Evolutionary conservation across 53 echinoderm and acorn worm species (phyloP).

Genomic region (Patiria pectinifera): DNA sequence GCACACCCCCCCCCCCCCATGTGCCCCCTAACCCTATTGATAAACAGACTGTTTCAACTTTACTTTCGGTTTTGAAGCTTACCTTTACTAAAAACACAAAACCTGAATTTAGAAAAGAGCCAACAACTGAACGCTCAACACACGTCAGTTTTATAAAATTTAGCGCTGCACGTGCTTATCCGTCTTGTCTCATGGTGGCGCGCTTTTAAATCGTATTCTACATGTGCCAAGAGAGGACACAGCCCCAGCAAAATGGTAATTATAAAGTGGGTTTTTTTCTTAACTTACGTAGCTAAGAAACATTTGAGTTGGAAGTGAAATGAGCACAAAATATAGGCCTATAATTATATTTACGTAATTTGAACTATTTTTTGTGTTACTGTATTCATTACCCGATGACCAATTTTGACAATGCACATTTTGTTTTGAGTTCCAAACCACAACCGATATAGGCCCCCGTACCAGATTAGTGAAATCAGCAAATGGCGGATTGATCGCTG

Average conservation of each 20-base stretch:
- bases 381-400: too few relatives aligned
- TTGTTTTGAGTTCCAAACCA: not conserved
- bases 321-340: too few relatives aligned
- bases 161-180: not conserved
- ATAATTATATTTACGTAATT: too few relatives aligned
- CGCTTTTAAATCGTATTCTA: not conserved
- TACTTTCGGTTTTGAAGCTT: too few relatives aligned
- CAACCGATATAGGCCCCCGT: not conserved
- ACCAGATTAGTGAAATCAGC: not conserved
- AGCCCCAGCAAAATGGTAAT: not conserved
- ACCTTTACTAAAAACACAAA: too few relatives aligned
- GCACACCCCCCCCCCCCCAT: too few relatives aligned
- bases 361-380: too few relatives aligned
- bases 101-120: too few relatives aligned
- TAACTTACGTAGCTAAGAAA: not conserved
- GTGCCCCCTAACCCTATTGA: too few relatives aligned
- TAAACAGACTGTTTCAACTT: too few relatives aligned
- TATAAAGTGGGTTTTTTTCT: not conserved
- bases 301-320: not conserved
- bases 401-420: not conserved
- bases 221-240: not conserved
- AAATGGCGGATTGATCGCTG: too few relatives aligned
- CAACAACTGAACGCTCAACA: too few relatives aligned
- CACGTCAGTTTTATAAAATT: not conserved
- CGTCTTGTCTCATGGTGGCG: slow-evolving; percentile 2